phyloP scores from a whole-genome alignment of 2,797 vertebrate genomes.

The Orestias chungarensis region DNA sequence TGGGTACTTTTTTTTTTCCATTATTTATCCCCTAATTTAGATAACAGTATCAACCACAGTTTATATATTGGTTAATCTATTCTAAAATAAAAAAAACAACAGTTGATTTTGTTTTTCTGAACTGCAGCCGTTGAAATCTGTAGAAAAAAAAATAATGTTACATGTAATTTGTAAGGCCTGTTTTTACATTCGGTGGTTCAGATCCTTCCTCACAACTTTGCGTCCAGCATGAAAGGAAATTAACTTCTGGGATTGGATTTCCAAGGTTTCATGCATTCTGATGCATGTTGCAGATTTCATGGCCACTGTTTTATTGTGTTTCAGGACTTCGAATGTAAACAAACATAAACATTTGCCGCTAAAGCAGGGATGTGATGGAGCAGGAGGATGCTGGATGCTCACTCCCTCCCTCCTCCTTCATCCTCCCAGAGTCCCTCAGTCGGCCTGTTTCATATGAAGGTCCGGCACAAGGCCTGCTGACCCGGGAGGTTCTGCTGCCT shows the following conservation, averaged over 20 bases:
- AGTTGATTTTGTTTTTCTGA: no score
- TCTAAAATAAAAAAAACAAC: no score
- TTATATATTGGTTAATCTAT: no score
- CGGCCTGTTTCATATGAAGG: constrained; percentile 53
- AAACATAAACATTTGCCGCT: not conserved
- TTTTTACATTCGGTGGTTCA: not conserved
- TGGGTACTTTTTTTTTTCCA: no score
- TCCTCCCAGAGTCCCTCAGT: constrained; percentile 4
- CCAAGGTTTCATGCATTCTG: not conserved
- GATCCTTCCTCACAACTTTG: not conserved
- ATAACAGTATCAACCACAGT: no score
- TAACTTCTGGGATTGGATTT: not conserved
- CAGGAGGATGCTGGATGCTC: not conserved
- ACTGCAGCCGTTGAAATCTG: no score
- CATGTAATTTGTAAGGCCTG: no score
- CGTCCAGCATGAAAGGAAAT: not conserved
- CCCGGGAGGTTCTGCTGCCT: constrained; percentile 61
- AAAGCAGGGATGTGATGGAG: not conserved
- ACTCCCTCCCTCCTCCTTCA: not conserved
- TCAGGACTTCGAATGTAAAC: not conserved
- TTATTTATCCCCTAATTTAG: no score
- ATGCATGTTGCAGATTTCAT: not conserved
- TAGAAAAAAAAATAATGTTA: no score
- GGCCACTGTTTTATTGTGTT: not conserved
- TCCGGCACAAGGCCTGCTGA: constrained; percentile 38